Base-by-base conservation (phyloP, 2,113 vertebrate species). In the Fulica atra region DNA sequence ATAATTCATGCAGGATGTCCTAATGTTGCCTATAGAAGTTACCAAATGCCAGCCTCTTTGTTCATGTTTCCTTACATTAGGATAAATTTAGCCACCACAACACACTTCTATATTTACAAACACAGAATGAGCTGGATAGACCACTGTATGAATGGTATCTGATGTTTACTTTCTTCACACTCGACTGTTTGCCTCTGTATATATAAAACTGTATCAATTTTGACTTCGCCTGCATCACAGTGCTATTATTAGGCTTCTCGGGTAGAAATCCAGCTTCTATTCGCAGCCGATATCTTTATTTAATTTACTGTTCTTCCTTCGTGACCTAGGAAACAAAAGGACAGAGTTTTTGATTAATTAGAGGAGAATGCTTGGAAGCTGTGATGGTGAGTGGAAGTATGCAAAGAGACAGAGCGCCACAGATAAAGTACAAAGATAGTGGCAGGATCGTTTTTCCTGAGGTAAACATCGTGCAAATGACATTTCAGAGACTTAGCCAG, bases 341-440 rank as follows among this genome's bases (percentile, higher is more conserved):
- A 88, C 6, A 2, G 51, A 33, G 40, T 38, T 81, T 92, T 92
- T 96, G 83, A 95, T 89, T 91, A 96, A 94, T 96, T 95, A 73
- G 77, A 87, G 40, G 86, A 79, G 92, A 96, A 93, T 76, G 73
- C 73, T 96, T 94, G 94, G 94, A 96, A 94, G 91, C 83, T 86
- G 63, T 3, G 10, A 76, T 68, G 83, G 57, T 84, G 66, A 94
- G 73, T 79, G 63, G 78, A 84, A 88, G 74, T 80, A 96, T 91
- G 92, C 18, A 3, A 70, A 93, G 77, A 85, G 89, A 79, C 66
- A 81, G 91, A 80, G 77, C 12, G 28, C 69, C 60, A 19, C 79
- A 92, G 94, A 94, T 96, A 89, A 96, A 94, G 87, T 93, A 95
- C 81, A 81, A 89, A 96, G 95, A 95, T 95, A 95, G 59, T 0